Evolutionary conservation across 2,888 invertebrate genomes (phyloP).

Genomic region (Macroteleia sp.): DNA sequence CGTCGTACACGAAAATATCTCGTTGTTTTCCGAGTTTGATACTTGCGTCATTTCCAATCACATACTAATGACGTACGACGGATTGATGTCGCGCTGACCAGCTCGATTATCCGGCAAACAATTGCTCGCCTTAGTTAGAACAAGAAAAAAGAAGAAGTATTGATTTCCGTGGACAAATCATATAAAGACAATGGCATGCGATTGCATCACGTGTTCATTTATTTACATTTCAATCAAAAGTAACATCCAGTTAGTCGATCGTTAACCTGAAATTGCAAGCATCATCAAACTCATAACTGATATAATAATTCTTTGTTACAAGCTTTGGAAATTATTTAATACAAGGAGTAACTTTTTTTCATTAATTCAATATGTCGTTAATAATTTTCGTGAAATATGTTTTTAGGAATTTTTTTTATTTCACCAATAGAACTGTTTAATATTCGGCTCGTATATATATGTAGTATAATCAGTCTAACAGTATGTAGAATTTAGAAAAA

Average conservation of each 20-base stretch:
- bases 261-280: too few species aligned
- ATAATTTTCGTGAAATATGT: too few species aligned
- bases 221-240: constrained; percentile 39
- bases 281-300: too few species aligned
- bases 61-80: constrained; percentile 49
- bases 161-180: constrained; percentile 16
- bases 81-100: constrained; percentile 45
- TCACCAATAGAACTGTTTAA: too few species aligned
- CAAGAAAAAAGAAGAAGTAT: constrained; percentile 1
- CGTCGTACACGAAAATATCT: constrained; percentile 47
- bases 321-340: too few species aligned
- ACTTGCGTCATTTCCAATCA: constrained; percentile 50
- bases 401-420: too few species aligned
- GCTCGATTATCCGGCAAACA: constrained; percentile 37
- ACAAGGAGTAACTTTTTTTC: too few species aligned
- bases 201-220: constrained; percentile 25
- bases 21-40: constrained; percentile 35
- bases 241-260: constrained; percentile 15
- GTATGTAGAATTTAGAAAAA: too few species aligned
- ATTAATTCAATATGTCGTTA: too few species aligned
- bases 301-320: too few species aligned
- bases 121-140: constrained; percentile 8
- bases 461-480: too few species aligned
- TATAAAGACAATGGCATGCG: constrained; percentile 30
- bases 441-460: too few species aligned